These are phyloP conservation scores for Pteromalus puparum DNA, from an alignment of 1,140 invertebrate species.

Conservation along the genomic window DNA sequence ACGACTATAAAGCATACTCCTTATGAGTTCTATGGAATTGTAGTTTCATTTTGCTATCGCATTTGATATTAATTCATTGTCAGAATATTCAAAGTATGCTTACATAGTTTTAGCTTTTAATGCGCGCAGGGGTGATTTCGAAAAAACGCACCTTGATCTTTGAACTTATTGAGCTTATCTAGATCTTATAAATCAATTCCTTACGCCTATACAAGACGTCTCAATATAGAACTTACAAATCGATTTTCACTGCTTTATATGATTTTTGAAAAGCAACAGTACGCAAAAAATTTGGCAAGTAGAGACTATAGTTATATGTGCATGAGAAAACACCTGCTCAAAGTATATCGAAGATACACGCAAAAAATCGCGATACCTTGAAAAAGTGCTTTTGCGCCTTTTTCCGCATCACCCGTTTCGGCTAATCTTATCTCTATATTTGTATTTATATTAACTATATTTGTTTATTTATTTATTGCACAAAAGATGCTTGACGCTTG, in stretches of 20 bases:
- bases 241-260: not conserved
- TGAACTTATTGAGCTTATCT: not conserved
- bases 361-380: conserved; percentile 1
- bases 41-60: conserved; percentile 42
- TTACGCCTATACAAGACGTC: not conserved
- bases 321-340: not conserved
- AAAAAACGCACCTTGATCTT: conserved; percentile 1
- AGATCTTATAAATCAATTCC: not conserved
- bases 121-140: conserved; percentile 13
- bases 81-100: not conserved
- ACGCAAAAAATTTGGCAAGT: conserved; percentile 42
- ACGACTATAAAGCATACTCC: conserved; percentile 45
- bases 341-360: not conserved
- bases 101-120: conserved; percentile 8
- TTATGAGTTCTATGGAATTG: conserved; percentile 25
- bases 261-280: not conserved
- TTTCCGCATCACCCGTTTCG: conserved; percentile 22
- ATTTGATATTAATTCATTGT: not conserved
- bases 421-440: conserved; percentile 2
- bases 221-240: not conserved
- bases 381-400: conserved; percentile 20
- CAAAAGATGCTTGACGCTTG: conserved; percentile 31
- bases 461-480: conserved; percentile 44
- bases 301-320: not conserved
- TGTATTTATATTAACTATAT: not conserved